Percentiles rank a stretch among this genome's conserved stretches.
Conservation (phyloP, 2,113 vertebrate genomes). For the Rhizomys pruinosus region DNA sequence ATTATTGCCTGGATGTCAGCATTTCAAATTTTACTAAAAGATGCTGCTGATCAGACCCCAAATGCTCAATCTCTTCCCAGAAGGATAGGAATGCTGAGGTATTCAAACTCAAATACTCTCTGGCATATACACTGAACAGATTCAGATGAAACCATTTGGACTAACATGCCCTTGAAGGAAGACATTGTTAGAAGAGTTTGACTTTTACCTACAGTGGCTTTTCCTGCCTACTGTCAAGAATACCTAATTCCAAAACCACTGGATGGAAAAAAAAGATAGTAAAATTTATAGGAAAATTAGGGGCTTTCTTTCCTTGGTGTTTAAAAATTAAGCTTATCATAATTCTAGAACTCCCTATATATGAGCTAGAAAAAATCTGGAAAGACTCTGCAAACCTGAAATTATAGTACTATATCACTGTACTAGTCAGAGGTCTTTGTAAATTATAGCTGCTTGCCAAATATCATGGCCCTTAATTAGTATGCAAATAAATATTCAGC, state of each 20-base stretch:
- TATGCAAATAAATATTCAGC: neutral
- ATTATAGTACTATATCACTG: neutral
- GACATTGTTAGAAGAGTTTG: constrained; percentile 67
- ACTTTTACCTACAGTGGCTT: neutral
- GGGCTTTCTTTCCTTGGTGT: neutral
- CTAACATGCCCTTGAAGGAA: constrained; percentile 70
- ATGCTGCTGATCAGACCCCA: neutral
- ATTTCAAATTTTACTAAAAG: constrained; percentile 38
- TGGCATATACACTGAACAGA: neutral
- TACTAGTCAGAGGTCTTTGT: constrained; percentile 2
- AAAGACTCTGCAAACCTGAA: constrained; percentile 5
- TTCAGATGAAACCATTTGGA: constrained; percentile 30
- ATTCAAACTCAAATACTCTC: neutral
- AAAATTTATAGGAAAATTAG: neutral
- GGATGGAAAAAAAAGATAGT: neutral
- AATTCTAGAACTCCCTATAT: neutral
- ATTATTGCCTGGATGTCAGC: constrained; percentile 28
- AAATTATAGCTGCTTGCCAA: constrained; percentile 57
- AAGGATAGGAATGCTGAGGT: neutral
- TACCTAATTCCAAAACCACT: neutral
- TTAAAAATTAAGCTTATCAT: constrained; percentile 42
- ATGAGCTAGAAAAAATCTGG: constrained; percentile 38
- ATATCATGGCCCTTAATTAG: constrained; percentile 11
- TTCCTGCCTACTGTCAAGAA: neutral
- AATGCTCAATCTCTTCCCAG: constrained; percentile 9